phyloP scores from a whole-genome alignment of 2,797 vertebrate genomes.

The Siniperca scherzeri region DNA sequence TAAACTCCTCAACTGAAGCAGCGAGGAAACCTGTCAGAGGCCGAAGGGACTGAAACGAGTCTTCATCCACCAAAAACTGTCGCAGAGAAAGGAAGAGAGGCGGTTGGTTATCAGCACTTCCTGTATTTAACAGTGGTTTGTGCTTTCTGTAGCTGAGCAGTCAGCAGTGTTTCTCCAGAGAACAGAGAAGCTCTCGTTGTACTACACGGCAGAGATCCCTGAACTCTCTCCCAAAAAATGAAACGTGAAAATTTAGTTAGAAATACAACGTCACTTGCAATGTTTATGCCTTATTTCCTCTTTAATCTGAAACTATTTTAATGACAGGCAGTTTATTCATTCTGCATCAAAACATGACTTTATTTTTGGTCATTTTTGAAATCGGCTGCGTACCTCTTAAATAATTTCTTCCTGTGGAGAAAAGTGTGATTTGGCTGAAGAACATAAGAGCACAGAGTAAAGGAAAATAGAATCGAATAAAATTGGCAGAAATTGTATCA shows the following conservation, averaged over 20 bases:
- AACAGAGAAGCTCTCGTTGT: background rate
- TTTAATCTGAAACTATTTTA: background rate
- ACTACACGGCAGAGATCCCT: background rate
- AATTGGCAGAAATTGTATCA: too few species aligned
- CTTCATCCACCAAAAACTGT: background rate
- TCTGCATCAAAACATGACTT: background rate
- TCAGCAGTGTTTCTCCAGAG: background rate
- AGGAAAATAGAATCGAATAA: background rate
- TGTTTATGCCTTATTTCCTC: background rate
- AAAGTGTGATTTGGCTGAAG: background rate
- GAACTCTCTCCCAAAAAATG: background rate
- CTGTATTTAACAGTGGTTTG: conserved; percentile 55
- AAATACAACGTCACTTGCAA: background rate
- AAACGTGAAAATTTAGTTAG: background rate
- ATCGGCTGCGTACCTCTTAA: background rate
- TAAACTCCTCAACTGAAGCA: background rate
- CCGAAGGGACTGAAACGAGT: rapidly evolving
- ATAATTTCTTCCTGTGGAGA: background rate
- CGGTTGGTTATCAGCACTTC: conserved; percentile 56
- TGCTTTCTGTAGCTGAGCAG: conserved; percentile 35
- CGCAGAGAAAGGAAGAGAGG: conserved; percentile 46
- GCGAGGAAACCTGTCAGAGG: conserved; percentile 1
- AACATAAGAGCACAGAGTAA: background rate
- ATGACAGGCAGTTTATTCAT: background rate
- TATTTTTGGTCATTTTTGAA: background rate